Evolutionary conservation across 2,113 vertebrate genomes (phyloP), one percentile per base, ranked within the genome.

Genomic region (Anguilla rostrata): DNA sequence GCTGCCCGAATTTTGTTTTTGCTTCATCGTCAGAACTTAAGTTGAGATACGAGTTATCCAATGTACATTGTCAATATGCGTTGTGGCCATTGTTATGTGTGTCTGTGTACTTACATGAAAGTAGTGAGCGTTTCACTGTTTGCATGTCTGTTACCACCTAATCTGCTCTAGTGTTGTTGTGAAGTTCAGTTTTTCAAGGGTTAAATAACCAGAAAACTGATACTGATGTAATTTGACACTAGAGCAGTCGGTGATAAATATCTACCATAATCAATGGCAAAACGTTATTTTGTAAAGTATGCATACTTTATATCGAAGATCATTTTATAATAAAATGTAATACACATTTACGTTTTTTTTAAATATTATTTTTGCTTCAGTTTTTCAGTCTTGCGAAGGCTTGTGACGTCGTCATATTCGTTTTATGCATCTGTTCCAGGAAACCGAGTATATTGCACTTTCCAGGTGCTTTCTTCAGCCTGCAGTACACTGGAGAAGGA

Each of bases 121-220:
- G 78, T 60, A 81, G 56, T 39, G 83, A 88, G n/a, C 6, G 11
- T 75, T 66, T 43, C 81, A 14, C 88, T 83, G 63, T 87, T 81
- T 56, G 86, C 78, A 78, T 63, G 78, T 86, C 82, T 88, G 85
- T 90, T 90, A 87, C 88, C 85, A 89, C 87, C 88, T 86, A 84
- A 34, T 34, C 34, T 34, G 34, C 93, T 96, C 96, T 89, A 93
- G 96, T 95, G 94, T 97, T 95, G 90, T 94, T 95, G 96, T 99
- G 98, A 99, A 95, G 98, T 97, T 95, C 97, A 95, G 96, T 95
- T 98, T 98, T 96, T 97, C 97, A 99, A 98, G 95, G 98, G 93
- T 95, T 91, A 91, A 75, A 63, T 89, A 90, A 94, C 98, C 98
- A 98, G 95, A 98, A 95, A 96, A 96, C 96, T 94, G 96, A 91